Base-by-base conservation (phyloP, 2,797 vertebrate genomes). In the Schizopygopsis malacanthus region DNA sequence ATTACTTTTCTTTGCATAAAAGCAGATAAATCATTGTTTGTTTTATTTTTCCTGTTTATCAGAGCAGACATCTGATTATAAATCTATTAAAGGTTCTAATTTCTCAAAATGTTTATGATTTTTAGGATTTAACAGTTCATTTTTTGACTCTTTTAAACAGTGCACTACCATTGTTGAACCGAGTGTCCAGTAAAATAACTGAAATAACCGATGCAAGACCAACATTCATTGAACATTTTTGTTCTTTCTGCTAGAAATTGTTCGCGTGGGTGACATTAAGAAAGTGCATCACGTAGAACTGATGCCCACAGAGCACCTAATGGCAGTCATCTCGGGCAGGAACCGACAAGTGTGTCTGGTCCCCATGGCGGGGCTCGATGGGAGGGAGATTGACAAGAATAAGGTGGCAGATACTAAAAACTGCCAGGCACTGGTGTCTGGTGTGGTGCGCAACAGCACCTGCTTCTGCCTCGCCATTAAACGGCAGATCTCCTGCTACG, bases 381-480 rank as follows among this genome's bases (percentile, higher is more conserved):
- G 98, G 12, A 95, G 97, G 7, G 98, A 99, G 93, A 95, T 95
- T 0, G 98, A 99, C n/a, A 98, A 97, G 91, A 96, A 95, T 75
- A 99, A 99, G 89, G 94, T 99, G 93, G 95, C 96, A 13, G 98
- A 99, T 90, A 99, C 98, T 0, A 98, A 97, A 87, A 97, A 98
- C 93, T 99, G 98, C 93, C 98, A 98, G 91, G 94, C 95, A 0
- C 92, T 99, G 37, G 96, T 96, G 69, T 97, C 97, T 0, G 98
- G 98, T 20, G 95, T 94, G 0, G 93, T 97, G 63, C 95, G 95
- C 76, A 96, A 96, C 0, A 95, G 97, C 72, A 97, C 96, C 47
- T 99, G 97, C 93, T 94, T 99, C 18, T 99, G 98, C 2, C 97
- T 99, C 86, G 98, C 97, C 89, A 97, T 98, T 96, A 99, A 99